These are phyloP conservation scores for Thymelicus lineola DNA, from an alignment of 2,888 invertebrate species.

Conservation along the genomic window DNA sequence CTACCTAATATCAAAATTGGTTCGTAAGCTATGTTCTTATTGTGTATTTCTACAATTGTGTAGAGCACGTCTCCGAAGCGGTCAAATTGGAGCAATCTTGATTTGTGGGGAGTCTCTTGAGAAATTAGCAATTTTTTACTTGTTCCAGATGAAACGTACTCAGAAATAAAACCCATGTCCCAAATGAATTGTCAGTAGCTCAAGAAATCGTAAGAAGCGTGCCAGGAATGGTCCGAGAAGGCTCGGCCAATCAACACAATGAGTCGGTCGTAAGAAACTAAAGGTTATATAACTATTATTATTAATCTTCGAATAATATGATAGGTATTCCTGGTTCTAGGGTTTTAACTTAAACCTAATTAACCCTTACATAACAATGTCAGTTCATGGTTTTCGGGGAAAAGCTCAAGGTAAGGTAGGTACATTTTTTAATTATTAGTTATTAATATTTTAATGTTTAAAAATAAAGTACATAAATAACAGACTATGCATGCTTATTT, in stretches of 20 bases:
- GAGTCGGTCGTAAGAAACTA: not conserved
- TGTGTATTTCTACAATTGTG: constrained; percentile 19
- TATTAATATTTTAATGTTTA: no score
- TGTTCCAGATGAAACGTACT: constrained; percentile 34
- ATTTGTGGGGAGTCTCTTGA: constrained; percentile 33
- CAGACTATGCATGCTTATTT: no score
- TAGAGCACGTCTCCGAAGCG: constrained; percentile 20
- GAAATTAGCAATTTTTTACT: constrained; percentile 36
- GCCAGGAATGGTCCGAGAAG: not conserved
- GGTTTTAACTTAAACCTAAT: no score
- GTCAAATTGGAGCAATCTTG: constrained; percentile 30
- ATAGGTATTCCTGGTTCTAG: no score
- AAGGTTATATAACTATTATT: no score
- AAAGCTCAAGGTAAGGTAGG: no score
- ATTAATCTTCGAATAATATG: no score
- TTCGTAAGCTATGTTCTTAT: not conserved
- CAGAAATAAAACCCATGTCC: constrained; percentile 34
- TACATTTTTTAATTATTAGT: no score
- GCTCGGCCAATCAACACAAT: not conserved
- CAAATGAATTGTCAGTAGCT: constrained; percentile 20
- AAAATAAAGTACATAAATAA: no score
- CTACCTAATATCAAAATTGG: constrained; percentile 2
- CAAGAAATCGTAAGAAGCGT: constrained; percentile 3
- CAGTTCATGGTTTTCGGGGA: no score
- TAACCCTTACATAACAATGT: no score